phyloP scores from a whole-genome alignment of 2,113 vertebrate species.

The Gadus macrocephalus region DNA sequence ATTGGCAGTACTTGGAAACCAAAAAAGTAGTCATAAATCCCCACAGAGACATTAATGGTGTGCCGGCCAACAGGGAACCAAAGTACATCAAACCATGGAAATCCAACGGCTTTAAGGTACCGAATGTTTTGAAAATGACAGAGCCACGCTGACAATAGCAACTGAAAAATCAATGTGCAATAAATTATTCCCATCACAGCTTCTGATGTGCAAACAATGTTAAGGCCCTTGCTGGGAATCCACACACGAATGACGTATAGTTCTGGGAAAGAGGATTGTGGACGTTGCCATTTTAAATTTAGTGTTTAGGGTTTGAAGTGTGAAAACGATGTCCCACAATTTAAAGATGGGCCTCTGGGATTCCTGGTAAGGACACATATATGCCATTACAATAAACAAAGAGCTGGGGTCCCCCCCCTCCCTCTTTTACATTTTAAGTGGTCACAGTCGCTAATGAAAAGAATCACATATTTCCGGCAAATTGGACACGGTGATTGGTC shows the following conservation, averaged over 20 bases:
- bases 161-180: neutral
- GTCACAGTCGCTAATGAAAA: slow-evolving; percentile 50
- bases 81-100: neutral
- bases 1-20: slow-evolving; percentile 1
- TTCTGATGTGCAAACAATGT: slow-evolving; percentile 22
- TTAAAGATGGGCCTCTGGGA: slow-evolving; percentile 28
- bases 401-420: slow-evolving; percentile 33
- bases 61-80: neutral
- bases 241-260: slow-evolving; percentile 27
- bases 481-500: slow-evolving; percentile 58
- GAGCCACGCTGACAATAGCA: no score
- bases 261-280: slow-evolving; percentile 26
- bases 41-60: neutral
- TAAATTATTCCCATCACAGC: slow-evolving; percentile 22
- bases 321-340: slow-evolving; percentile 37
- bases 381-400: slow-evolving; percentile 54
- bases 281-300: slow-evolving; percentile 42
- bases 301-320: slow-evolving; percentile 39
- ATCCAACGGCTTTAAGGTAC: neutral
- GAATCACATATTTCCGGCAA: slow-evolving; percentile 58
- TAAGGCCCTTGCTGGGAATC: slow-evolving; percentile 40
- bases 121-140: neutral
- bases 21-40: neutral
- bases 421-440: slow-evolving; percentile 25
- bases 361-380: slow-evolving; percentile 30